Evolutionary conservation across 2,113 vertebrate species (phyloP), one percentile per base, ranked within the genome.

Genomic region (Clupea harengus): DNA sequence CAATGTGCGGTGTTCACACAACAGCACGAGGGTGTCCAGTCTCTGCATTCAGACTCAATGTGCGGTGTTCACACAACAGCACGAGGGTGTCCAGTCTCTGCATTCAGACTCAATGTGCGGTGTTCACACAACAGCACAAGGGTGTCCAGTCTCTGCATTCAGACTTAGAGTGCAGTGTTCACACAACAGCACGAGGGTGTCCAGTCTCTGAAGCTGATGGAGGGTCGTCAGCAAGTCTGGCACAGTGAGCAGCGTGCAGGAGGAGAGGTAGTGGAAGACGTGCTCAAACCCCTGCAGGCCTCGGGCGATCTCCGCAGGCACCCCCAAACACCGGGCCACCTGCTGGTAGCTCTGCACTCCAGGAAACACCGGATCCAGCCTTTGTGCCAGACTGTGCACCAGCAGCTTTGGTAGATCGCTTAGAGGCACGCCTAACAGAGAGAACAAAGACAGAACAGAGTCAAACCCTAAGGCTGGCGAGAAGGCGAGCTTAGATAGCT

Each of bases 111-210:
- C 39, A 39, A 1, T 39, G 39, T 39, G 0, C 91, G 91, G 89
- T 92, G 90, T 83, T 92, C 89, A 0, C 88, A 93, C 67, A 94
- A 91, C 84, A 94, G 83, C 9, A 92, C 87, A 72, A 93, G 9
- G 15, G 88, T 89, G 0, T 94, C 39, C 39, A 39, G 39, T 1
- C 39, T 39, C 39, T 39, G 39, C 39, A 39, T 39, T 39, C 39
- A 39, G 39, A 39, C 39, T 39, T n/a, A n/a, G n/a, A n/a, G n/a
- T n/a, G 39, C 39, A 39, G 39, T 39, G 39, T 39, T 39, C 39
- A 39, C 39, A 39, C 39, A 39, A 39, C 39, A 39, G 39, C 39
- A 39, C 39, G 39, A 39, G 39, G 39, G 39, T 39, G 39, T 39
- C 92, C 0, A 91, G 90, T 0, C 91, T 82, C 86, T 92, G 91